Conservation (phyloP, 2,797 vertebrate species). For the Pterois miles region DNA sequence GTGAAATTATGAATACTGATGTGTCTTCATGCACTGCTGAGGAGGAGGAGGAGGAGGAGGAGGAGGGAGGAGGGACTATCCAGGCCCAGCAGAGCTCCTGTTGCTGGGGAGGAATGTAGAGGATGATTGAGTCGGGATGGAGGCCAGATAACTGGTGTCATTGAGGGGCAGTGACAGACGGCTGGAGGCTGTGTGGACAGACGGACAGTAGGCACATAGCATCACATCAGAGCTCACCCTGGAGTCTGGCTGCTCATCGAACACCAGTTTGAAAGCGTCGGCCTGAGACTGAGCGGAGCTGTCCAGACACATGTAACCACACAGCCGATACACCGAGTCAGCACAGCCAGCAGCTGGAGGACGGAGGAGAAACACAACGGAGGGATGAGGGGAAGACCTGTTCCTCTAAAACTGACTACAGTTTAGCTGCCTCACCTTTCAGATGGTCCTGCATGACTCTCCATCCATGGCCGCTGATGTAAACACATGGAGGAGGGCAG, state of each 20-base stretch:
- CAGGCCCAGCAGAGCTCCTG: background rate
- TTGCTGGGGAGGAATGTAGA: background rate
- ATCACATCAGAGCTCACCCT: conserved; percentile 77
- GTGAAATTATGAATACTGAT: background rate
- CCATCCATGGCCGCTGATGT: conserved; percentile 90
- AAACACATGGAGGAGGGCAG: conserved; percentile 96
- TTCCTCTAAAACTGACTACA: fast-evolving
- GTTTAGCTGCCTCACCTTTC: conserved; percentile 79
- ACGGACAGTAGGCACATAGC: background rate
- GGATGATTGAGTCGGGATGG: background rate
- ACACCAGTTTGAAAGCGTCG: conserved; percentile 90
- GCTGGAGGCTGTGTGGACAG: background rate
- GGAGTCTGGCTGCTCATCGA: conserved; percentile 88
- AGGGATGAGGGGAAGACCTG: background rate
- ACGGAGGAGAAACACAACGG: background rate
- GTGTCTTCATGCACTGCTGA: background rate
- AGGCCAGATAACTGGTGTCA: background rate
- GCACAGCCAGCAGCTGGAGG: conserved; percentile 76
- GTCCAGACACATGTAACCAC: conserved; percentile 95
- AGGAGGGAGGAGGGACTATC: background rate
- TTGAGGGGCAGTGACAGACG: background rate
- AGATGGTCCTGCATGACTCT: conserved; percentile 87
- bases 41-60: no score
- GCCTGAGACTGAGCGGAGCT: conserved; percentile 83
- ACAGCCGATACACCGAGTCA: conserved; percentile 80